Percentiles rank a stretch among this genome's conserved stretches.
Conservation (phyloP, 2,888 invertebrate species). For the Lobophora halterata region DNA sequence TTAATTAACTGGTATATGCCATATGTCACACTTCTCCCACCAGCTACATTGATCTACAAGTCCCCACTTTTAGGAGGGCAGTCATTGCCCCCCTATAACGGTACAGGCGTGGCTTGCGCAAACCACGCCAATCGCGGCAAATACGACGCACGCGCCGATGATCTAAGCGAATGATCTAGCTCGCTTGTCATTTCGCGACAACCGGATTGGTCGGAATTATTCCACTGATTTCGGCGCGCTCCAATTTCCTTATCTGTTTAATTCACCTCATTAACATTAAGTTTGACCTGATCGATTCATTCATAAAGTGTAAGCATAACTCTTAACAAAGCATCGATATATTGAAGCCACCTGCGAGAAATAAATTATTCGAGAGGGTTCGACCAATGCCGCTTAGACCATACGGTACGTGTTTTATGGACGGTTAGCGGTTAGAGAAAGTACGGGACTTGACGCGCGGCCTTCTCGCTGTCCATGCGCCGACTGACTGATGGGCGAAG, state of each 20-base stretch:
- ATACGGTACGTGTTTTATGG: constrained; percentile 68
- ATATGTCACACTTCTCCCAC: constrained; percentile 68
- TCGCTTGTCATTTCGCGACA: constrained; percentile 73
- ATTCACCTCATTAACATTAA: constrained; percentile 49
- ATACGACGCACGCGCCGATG: constrained; percentile 58
- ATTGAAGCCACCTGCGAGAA: constrained; percentile 55
- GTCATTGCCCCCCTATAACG: constrained; percentile 76
- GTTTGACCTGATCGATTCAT: constrained; percentile 51
- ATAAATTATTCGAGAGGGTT: constrained; percentile 56
- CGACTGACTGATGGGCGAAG: constrained; percentile 77
- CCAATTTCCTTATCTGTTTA: constrained; percentile 50
- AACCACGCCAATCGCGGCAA: constrained; percentile 72
- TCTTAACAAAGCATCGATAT: constrained; percentile 37
- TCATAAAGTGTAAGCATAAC: constrained; percentile 37
- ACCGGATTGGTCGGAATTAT: constrained; percentile 67
- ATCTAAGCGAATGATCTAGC: constrained; percentile 79
- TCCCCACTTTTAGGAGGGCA: constrained; percentile 72
- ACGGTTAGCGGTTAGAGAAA: constrained; percentile 56
- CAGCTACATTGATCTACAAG: constrained; percentile 60
- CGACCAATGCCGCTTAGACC: constrained; percentile 53
- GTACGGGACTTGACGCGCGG: constrained; percentile 62
- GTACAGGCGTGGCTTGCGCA: constrained; percentile 73
- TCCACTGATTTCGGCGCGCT: constrained; percentile 53
- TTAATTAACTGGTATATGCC: constrained; percentile 66
- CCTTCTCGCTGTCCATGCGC: constrained; percentile 71